Base-by-base conservation (phyloP, 92 coral and sea anemone genomes). In the Porites cylindrica region DNA sequence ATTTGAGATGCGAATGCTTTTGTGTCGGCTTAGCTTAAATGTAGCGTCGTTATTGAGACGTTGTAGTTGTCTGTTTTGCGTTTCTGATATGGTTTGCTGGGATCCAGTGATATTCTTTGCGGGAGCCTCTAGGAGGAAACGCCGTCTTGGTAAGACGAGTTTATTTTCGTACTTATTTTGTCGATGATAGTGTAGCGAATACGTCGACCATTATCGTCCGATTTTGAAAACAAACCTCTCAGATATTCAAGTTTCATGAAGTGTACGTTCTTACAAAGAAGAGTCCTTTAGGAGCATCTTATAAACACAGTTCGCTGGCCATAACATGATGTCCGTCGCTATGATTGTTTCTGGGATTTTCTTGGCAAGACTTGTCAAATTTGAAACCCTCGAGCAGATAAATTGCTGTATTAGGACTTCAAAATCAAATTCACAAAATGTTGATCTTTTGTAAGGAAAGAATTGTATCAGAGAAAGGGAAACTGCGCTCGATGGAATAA, bases 1-100 rank as follows among this genome's bases (percentile, higher is more conserved):
- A 85, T 76, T 85, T 85, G 73, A 78, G 58, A 85, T 38, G 89
- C 83, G 75, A 66, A 51, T 66, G 91, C 86, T 88, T 87, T 88
- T 73, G 87, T 73, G 87, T 47, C 26, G 62, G 87, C 53, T 61
- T 10, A 59, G 69, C 10, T 59, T 70, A 72, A 70, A 19, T 64
- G 87, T 14, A 60, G 66, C 72, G 67, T 54, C 72, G 60, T 52
- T 70, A 11, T 47, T 62, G 29, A 51, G 70, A 29, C 80, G 80
- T 74, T 83, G 62, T 74, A 51, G 70, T 83, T 50, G 6, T 20
- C 52, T 43, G 51, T 50, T 52, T 47, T 47, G 43, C 10, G 38
- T 61, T 12, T 1, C 56, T 51, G 5, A 29, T 52, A 64, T 19
- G 24, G 74, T 63, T 74, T 83, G 51, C 14, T 43, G 59, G 16